Percentiles rank a stretch among this genome's conserved stretches.
These are phyloP conservation scores for Lutjanus erythropterus DNA, from an alignment of 2,113 vertebrate species.

Conservation along the genomic window DNA sequence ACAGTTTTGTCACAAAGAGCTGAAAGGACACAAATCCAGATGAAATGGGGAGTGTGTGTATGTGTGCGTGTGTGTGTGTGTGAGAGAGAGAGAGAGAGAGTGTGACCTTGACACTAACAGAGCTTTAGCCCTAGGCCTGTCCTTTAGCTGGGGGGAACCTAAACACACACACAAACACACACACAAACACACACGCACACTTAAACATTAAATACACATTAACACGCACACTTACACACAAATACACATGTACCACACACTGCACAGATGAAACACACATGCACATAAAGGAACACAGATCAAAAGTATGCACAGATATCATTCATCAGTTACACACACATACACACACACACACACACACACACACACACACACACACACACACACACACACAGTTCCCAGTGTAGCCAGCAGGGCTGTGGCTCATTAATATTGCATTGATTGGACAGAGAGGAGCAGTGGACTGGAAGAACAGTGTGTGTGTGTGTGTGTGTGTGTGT, in stretches of 20 bases:
- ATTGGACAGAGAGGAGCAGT: conserved; percentile 68
- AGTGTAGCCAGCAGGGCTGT: conserved; percentile 61
- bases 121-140: conserved; percentile 57
- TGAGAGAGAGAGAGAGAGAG: too few species aligned
- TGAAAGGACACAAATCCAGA: background rate
- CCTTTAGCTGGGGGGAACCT: conserved; percentile 45
- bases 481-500: conserved; percentile 29
- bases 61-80: background rate
- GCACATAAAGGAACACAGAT: background rate
- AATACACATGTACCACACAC: background rate
- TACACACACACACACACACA: conserved; percentile 16
- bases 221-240: background rate
- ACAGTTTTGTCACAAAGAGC: background rate
- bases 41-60: background rate
- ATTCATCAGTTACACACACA: conserved; percentile 21
- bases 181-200: background rate
- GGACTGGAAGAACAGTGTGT: conserved; percentile 50
- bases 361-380: conserved; percentile 46
- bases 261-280: background rate
- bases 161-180: background rate
- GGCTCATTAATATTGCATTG: conserved; percentile 77
- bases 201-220: background rate
- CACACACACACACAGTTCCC: conserved; percentile 23
- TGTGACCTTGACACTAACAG: conserved; percentile 65
- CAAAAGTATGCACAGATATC: conserved; percentile 1